Conservation (phyloP, 2,888 invertebrate species). For the Drosophila meridiana region DNA sequence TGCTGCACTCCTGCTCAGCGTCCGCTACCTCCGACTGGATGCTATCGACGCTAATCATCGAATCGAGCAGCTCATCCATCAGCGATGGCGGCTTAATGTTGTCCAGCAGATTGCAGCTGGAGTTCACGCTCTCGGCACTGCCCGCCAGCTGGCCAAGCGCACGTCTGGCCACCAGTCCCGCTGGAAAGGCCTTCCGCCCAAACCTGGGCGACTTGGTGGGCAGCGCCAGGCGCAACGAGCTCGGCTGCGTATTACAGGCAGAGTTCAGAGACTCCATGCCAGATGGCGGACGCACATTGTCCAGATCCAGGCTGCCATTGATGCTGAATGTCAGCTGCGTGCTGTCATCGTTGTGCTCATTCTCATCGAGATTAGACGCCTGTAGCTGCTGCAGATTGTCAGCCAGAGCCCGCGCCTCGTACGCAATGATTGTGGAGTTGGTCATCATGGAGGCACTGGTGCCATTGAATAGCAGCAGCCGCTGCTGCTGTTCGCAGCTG, state of each 20-base stretch:
- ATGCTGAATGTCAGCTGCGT: conserved; percentile 87
- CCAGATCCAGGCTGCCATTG: conserved; percentile 89
- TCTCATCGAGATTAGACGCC: conserved; percentile 45
- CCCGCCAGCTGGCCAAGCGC: conserved; percentile 88
- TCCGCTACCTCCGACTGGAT: conserved; percentile 92
- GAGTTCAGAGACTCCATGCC: conserved; percentile 89
- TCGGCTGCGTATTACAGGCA: conserved; percentile 68
- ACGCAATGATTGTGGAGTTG: conserved; percentile 90
- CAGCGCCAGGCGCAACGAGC: conserved; percentile 78
- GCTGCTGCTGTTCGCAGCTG: conserved; percentile 56
- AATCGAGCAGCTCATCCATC: conserved; percentile 91
- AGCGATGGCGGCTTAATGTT: conserved; percentile 93
- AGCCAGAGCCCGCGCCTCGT: conserved; percentile 90
- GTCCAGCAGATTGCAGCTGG: conserved; percentile 89
- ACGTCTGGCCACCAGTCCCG: conserved; percentile 89
- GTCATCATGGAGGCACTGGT: conserved; percentile 87
- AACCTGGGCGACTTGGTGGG: conserved; percentile 84
- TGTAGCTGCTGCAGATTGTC: conserved; percentile 84
- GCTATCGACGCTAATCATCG: conserved; percentile 93
- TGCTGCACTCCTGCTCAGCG: conserved; percentile 85
- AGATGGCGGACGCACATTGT: conserved; percentile 91
- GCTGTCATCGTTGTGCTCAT: conserved; percentile 43
- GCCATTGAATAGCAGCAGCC: conserved; percentile 84
- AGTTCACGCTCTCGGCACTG: conserved; percentile 88
- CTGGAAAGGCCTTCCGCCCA: conserved; percentile 90